Evolutionary conservation across 2,797 vertebrate genomes (phyloP).

Genomic region (Eospalax fontanierii): DNA sequence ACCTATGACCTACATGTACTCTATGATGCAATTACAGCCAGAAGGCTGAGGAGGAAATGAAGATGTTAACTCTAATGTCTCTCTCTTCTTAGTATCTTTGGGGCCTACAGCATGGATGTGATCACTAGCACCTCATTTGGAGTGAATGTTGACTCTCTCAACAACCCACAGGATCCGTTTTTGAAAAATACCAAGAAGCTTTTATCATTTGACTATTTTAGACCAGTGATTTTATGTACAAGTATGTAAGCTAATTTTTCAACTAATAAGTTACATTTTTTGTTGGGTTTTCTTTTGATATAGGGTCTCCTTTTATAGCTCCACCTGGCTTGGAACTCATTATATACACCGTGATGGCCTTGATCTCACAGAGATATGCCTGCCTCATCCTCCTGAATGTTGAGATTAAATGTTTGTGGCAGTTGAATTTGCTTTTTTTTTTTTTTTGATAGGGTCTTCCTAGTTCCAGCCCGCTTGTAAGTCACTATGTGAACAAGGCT

Average conservation of each 20-base stretch:
- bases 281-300: too few relatives aligned
- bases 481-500: too few relatives aligned
- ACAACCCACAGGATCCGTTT: neutral
- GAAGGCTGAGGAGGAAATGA: neutral
- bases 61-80: neutral
- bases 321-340: too few relatives aligned
- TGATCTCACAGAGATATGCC: too few relatives aligned
- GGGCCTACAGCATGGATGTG: neutral
- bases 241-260: neutral
- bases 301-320: too few relatives aligned
- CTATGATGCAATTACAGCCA: rapidly evolving
- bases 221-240: neutral
- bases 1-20: neutral
- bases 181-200: neutral
- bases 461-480: too few relatives aligned
- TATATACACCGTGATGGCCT: too few relatives aligned
- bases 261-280: too few relatives aligned
- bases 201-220: neutral
- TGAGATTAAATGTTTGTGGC: too few relatives aligned
- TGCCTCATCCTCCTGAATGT: too few relatives aligned
- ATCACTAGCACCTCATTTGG: neutral
- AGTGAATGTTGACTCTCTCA: neutral
- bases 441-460: too few relatives aligned
- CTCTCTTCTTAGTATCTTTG: neutral
- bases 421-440: too few relatives aligned